A percentile compares a stretch with the other conserved stretches of the same genome.
These are phyloP conservation scores for Leptonema lineaticorne DNA, from an alignment of 1,140 invertebrate species.

Conservation along the genomic window DNA sequence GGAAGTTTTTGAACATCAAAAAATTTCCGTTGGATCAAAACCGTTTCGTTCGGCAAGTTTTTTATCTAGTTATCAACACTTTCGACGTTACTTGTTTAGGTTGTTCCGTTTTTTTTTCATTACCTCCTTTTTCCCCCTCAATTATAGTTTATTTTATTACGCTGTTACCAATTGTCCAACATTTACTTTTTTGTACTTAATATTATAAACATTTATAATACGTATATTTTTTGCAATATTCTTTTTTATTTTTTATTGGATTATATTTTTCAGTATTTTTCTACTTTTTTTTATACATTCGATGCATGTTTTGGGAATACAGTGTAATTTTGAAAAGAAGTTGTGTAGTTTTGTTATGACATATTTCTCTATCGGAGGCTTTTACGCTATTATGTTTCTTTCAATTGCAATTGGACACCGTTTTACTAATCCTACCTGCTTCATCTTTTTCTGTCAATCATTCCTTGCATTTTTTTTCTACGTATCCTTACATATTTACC, in stretches of 20 bases:
- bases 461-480: neutral
- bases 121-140: neutral
- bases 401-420: constrained; percentile 14
- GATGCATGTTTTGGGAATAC: neutral
- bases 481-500: too few species aligned
- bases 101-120: neutral
- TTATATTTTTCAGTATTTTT: neutral
- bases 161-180: neutral
- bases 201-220: too few species aligned
- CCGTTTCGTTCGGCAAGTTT: constrained; percentile 6
- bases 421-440: constrained; percentile 24
- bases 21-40: constrained; percentile 11
- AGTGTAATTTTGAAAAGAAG: constrained; percentile 9
- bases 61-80: constrained; percentile 8
- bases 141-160: constrained; percentile 1
- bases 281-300: neutral
- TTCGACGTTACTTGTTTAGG: constrained; percentile 1
- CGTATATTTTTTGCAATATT: neutral
- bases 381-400: constrained; percentile 3
- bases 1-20: constrained; percentile 15
- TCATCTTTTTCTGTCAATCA: constrained; percentile 24
- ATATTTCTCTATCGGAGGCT: constrained; percentile 13
- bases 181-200: neutral
- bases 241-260: neutral
- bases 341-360: constrained; percentile 27